These are phyloP conservation scores for Platorchestia sp. DNA, from an alignment of 1,140 invertebrate species.

Conservation along the genomic window DNA sequence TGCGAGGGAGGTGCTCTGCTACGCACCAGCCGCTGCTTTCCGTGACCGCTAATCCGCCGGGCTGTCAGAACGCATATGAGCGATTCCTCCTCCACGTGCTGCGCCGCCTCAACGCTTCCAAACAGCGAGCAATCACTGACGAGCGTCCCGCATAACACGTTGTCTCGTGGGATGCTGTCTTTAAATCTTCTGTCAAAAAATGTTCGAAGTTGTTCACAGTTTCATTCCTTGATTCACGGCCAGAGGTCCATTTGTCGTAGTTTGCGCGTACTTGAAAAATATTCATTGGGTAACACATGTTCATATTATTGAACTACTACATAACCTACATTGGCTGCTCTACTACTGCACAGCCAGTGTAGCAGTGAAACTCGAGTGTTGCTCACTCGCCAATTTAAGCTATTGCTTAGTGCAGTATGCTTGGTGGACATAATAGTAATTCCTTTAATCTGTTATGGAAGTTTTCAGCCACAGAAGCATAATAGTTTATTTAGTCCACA, in stretches of 20 bases:
- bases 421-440: not conserved
- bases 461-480: no score
- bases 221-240: not conserved
- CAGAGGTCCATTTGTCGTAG: not conserved
- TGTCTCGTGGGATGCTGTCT: no score
- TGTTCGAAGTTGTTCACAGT: not conserved
- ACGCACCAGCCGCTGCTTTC: not conserved
- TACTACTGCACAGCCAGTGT: not conserved
- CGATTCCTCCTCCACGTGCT: not conserved
- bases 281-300: not conserved
- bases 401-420: not conserved
- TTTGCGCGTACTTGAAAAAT: not conserved
- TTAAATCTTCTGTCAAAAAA: not conserved
- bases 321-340: not conserved
- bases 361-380: not conserved
- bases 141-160: not conserved
- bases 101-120: not conserved
- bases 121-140: not conserved
- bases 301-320: not conserved
- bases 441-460: no score
- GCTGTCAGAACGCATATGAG: conserved; percentile 15
- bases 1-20: not conserved
- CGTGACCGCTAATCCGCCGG: conserved; percentile 1
- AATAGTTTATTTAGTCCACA: no score
- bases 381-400: not conserved